Base-by-base conservation (phyloP, 2,797 vertebrate species). In the Hydrophis major region DNA sequence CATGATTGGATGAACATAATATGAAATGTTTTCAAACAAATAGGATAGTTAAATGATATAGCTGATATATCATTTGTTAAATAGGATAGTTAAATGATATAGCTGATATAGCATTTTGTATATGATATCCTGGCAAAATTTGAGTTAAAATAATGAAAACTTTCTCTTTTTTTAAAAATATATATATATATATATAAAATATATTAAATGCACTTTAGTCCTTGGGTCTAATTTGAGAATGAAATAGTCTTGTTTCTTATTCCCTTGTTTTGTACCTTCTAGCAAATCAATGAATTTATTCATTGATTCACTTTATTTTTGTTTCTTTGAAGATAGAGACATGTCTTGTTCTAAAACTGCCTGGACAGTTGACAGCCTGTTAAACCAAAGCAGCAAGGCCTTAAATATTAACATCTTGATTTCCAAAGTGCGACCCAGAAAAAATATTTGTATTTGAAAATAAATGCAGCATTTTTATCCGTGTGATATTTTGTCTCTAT, bases 271-370 rank as follows among this genome's bases (percentile, higher is more conserved):
- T 96, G 56, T 96, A 95, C 93, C 94, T 96, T 90, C 60, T 92
- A 97, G 94, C 86, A 96, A 97, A 96, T 96, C 96, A 95, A 91
- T 96, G 95, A 94, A 96, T 95, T 94, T 95, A 96, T 96, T 97
- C 93, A 96, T 95, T 94, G 94, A 96, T 96, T 97, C 93, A 69
- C 60, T 95, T 95, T 96, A 95, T 94, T 93, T 74, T 97, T 95
- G 94, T 56, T 92, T 92, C 92, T 95, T 97, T 97, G 95, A 97
- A 97, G 96, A 97, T 96, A 97, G 97, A 97, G 95, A 32, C 88
- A 94, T 55, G 56, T 66, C 92, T 96, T 89, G 90, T 94, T 94
- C 94, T 94, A n/a, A 69, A 93, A 92, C 86, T 94, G 86, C 83
- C 87, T 92, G 95, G 96, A 93, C 94, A 96, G 88, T 0, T 97